Conservation (phyloP, 2,113 vertebrate species). For the Danionella cerebrum region DNA sequence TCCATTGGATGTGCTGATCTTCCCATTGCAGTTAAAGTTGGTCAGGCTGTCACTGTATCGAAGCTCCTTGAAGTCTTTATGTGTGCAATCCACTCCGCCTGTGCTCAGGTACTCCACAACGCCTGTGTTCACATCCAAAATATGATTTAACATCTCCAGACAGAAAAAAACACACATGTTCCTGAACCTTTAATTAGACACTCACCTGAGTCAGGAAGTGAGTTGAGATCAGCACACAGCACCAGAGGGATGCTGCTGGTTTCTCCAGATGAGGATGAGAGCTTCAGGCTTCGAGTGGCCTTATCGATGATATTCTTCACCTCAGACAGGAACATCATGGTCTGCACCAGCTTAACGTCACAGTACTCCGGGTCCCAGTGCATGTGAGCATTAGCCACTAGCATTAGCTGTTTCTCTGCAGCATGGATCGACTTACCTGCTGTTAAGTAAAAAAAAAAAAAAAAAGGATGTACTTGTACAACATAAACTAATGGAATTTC, state of each 20-base stretch:
- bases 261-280: constrained; percentile 78
- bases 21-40: constrained; percentile 96
- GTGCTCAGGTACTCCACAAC: constrained; percentile 96
- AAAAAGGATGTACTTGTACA: background rate
- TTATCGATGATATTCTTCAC: constrained; percentile 97
- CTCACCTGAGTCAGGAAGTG: constrained; percentile 92
- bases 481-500: background rate
- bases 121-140: constrained; percentile 59
- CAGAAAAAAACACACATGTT: no score
- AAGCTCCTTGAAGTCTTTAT: constrained; percentile 98
- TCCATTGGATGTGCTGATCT: constrained; percentile 83
- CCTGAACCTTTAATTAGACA: background rate
- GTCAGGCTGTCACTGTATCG: constrained; percentile 93
- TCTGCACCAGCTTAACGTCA: constrained; percentile 95
- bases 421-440: constrained; percentile 82
- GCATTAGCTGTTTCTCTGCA: constrained; percentile 89
- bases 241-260: constrained; percentile 89
- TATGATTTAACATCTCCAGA: no score
- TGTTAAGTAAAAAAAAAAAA: constrained; percentile 35
- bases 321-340: constrained; percentile 98
- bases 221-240: constrained; percentile 96
- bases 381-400: constrained; percentile 96
- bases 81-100: constrained; percentile 93
- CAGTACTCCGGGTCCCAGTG: constrained; percentile 98
- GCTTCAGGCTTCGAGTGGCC: constrained; percentile 84